Evolutionary conservation across 2,888 invertebrate species (phyloP).

Genomic region (Sminthurinus aureus): DNA sequence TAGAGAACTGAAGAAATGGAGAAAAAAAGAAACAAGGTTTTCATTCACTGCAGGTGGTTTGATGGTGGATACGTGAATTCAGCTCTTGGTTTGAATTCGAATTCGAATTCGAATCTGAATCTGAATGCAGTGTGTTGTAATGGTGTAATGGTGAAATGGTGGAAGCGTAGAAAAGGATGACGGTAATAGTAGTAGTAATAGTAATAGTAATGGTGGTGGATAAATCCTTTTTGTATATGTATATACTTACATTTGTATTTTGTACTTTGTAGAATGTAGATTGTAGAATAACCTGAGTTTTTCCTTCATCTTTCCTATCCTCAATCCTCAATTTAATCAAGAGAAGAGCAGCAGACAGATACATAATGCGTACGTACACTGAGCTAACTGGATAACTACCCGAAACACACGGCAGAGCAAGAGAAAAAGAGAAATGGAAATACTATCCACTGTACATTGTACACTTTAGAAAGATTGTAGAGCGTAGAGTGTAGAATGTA

Average conservation of each 20-base stretch:
- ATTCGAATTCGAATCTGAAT: too few species aligned
- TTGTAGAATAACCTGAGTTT: slow-evolving; percentile 1
- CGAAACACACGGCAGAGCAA: too few species aligned
- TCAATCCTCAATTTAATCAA: not conserved
- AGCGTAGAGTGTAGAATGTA: too few species aligned
- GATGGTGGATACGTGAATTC: not conserved
- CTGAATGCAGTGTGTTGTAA: not conserved
- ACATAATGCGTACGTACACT: slow-evolving; percentile 2
- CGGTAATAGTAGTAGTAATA: too few species aligned
- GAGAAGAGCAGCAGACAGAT: too few species aligned
- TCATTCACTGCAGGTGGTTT: slow-evolving; percentile 48
- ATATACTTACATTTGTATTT: not conserved
- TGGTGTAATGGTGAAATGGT: not conserved
- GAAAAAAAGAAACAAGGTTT: slow-evolving; percentile 27
- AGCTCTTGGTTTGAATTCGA: too few species aligned
- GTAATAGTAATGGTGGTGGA: too few species aligned
- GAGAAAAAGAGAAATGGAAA: too few species aligned
- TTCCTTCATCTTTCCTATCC: not conserved
- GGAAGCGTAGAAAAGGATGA: not conserved
- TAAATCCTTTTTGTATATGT: not conserved
- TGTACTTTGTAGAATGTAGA: too few species aligned
- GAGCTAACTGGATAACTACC: not conserved
- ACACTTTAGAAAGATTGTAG: not conserved
- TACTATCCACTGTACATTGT: too few species aligned
- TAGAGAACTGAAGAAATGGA: too few species aligned